These are phyloP conservation scores for Drosophila nigromelanica DNA, from an alignment of 1,140 invertebrate genomes.

Conservation along the genomic window DNA sequence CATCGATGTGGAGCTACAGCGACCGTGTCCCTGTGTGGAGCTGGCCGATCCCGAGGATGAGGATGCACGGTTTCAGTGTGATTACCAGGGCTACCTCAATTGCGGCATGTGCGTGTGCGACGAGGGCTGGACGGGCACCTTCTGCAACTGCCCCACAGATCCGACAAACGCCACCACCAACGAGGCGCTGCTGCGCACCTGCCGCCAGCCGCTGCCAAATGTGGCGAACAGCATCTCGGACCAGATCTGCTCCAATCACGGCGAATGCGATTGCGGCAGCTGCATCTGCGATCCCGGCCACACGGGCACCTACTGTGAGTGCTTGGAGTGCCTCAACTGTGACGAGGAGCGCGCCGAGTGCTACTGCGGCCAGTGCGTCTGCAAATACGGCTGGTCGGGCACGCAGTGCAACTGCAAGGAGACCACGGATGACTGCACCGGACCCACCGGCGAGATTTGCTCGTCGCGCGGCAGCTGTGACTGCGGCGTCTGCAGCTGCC, in stretches of 20 bases:
- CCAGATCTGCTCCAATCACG: constrained; percentile 72
- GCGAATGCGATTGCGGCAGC: constrained; percentile 85
- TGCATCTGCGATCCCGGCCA: constrained; percentile 85
- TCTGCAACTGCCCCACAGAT: constrained; percentile 84
- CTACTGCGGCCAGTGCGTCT: constrained; percentile 91
- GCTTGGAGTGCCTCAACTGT: constrained; percentile 84
- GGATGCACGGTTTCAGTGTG: constrained; percentile 54
- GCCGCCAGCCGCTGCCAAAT: constrained; percentile 70
- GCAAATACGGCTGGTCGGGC: constrained; percentile 88
- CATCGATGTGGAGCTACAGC: constrained; percentile 76
- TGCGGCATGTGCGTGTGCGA: constrained; percentile 87
- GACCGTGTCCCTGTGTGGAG: constrained; percentile 71
- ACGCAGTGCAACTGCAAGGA: constrained; percentile 68
- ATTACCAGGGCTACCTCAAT: constrained; percentile 84
- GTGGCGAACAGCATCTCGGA: constrained; percentile 22
- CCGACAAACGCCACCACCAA: constrained; percentile 84
- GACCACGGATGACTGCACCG: constrained; percentile 55
- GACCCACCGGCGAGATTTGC: constrained; percentile 85
- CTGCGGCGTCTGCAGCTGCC: constrained; percentile 91
- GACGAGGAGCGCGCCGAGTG: constrained; percentile 87
- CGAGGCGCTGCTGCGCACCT: constrained; percentile 83
- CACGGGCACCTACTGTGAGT: constrained; percentile 85
- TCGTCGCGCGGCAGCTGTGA: constrained; percentile 87
- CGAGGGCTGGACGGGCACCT: constrained; percentile 86
- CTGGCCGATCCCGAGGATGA: constrained; percentile 44